Base-by-base conservation (phyloP, 2,113 vertebrate species). In the Bungarus multicinctus region DNA sequence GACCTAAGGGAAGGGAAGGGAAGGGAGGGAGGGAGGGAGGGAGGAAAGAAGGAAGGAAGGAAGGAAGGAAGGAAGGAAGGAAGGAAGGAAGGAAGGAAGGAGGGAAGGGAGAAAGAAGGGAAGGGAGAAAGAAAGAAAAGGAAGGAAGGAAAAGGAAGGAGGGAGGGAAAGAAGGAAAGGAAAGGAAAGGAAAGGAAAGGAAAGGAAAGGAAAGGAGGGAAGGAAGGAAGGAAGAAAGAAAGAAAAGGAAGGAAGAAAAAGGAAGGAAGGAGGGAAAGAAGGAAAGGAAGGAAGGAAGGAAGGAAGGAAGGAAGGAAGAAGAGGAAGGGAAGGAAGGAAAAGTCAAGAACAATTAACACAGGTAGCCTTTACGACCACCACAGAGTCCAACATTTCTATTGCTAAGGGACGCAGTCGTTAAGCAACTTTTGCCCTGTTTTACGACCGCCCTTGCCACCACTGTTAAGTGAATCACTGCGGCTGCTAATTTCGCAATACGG, bases 191-290 rank as follows among this genome's bases (percentile, higher is more conserved):
- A n/a, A 16, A 90, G 89, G 90, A 90, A 74, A 94, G 22, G n/a
- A n/a, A n/a, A 50, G 20, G 55, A 64, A 18, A 90, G 89, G 90
- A 90, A 74, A 94, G 22, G n/a, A n/a, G n/a, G n/a, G n/a, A n/a
- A n/a, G n/a, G n/a, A n/a, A n/a, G n/a, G n/a, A n/a, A 52, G 25
- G 18, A 47, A 52, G 25, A 34, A 58, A 7, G 47, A n/a, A n/a
- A n/a, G n/a, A n/a, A n/a, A n/a, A n/a, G 55, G 74, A 92, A 50
- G 74, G 57, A 69, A 60, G 52, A 34, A 58, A 10, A n/a, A 50
- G 90, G 50, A 52, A 11, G 90, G 90, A 74, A 94, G 18, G 47
- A 52, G 22, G 25, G 52, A 52, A 30, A 52, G 60, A 92, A 50
- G 60, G 52, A 52, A 52, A n/a, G 90, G 90, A 74, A 94, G 22